Evolutionary conservation across 37 sponge, comb jelly and placozoan species (phyloP).

Genomic region (Cliona cf. orientalis): DNA sequence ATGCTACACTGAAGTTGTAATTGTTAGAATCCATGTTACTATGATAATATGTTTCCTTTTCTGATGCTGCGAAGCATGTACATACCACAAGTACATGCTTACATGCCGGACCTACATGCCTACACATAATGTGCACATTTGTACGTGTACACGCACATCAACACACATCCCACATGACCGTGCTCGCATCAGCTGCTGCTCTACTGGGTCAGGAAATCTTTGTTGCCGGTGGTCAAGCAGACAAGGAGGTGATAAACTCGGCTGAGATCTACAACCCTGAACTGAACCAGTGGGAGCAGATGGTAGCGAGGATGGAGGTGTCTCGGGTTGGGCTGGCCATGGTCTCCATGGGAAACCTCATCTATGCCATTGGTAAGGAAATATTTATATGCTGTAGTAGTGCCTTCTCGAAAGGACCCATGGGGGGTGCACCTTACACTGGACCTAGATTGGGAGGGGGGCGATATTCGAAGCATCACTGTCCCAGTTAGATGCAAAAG

Average conservation of each 20-base stretch:
- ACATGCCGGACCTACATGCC: too few species aligned
- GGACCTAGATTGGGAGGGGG: too few species aligned
- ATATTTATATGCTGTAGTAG: not conserved
- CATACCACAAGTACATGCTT: too few species aligned
- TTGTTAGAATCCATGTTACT: too few species aligned
- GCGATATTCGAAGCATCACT: too few species aligned
- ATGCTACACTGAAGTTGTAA: too few species aligned
- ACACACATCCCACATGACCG: not conserved
- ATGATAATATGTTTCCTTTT: too few species aligned
- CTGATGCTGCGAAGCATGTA: too few species aligned
- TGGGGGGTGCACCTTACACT: too few species aligned
- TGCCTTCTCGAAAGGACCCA: too few species aligned
- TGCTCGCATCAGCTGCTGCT: slow-evolving; percentile 43
- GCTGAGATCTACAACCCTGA: slow-evolving; percentile 73
- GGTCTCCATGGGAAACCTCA: slow-evolving; percentile 73
- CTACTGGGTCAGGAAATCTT: slow-evolving; percentile 80
- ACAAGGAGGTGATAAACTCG: slow-evolving; percentile 57
- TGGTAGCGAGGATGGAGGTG: slow-evolving; percentile 43
- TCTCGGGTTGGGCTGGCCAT: slow-evolving; percentile 60
- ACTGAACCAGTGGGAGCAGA: slow-evolving; percentile 73
- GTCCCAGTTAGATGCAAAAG: too few species aligned
- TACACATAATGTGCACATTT: not conserved
- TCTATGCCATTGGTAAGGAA: slow-evolving; percentile 81
- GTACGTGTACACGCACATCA: not conserved
- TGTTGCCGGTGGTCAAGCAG: slow-evolving; percentile 75